Conservation (phyloP, 2,888 invertebrate species). For the Mesochorus sp. region DNA sequence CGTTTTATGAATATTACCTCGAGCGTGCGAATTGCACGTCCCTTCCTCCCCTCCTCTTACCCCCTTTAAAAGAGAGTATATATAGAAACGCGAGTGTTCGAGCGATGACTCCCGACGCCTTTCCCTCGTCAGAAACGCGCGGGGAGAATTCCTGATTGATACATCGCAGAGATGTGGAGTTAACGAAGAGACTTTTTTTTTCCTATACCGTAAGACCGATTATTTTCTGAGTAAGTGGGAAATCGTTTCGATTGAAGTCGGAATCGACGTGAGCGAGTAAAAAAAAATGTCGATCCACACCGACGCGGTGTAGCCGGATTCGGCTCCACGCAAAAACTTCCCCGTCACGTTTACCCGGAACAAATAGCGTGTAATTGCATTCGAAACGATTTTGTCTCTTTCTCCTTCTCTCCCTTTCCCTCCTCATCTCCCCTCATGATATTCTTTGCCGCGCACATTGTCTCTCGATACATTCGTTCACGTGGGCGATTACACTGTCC, state of each 20-base stretch:
- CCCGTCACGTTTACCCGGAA: constrained; percentile 68
- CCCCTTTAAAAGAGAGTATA: too few species aligned
- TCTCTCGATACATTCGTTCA: constrained; percentile 42
- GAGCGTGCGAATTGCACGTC: constrained; percentile 80
- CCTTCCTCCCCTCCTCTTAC: too few species aligned
- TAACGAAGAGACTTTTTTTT: too few species aligned
- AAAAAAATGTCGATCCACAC: too few species aligned
- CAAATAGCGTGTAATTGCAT: constrained; percentile 65
- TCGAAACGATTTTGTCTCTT: constrained; percentile 28
- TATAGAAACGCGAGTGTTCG: constrained; percentile 64
- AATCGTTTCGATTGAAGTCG: too few species aligned
- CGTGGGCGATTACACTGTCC: constrained; percentile 48
- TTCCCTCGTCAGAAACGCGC: constrained; percentile 27
- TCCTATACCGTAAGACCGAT: too few species aligned
- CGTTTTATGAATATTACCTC: constrained; percentile 79
- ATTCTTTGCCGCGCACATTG: too few species aligned
- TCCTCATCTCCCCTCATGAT: too few species aligned
- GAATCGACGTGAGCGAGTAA: too few species aligned
- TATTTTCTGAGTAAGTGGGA: too few species aligned
- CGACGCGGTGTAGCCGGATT: constrained; percentile 44
- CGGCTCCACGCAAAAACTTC: constrained; percentile 71
- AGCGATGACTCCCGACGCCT: constrained; percentile 40
- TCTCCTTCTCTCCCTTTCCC: constrained; percentile 52
- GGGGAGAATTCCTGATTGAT: constrained; percentile 40
- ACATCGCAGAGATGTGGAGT: background rate